These are phyloP conservation scores for Perca flavescens DNA, from an alignment of 2,113 vertebrate species.

Conservation along the genomic window DNA sequence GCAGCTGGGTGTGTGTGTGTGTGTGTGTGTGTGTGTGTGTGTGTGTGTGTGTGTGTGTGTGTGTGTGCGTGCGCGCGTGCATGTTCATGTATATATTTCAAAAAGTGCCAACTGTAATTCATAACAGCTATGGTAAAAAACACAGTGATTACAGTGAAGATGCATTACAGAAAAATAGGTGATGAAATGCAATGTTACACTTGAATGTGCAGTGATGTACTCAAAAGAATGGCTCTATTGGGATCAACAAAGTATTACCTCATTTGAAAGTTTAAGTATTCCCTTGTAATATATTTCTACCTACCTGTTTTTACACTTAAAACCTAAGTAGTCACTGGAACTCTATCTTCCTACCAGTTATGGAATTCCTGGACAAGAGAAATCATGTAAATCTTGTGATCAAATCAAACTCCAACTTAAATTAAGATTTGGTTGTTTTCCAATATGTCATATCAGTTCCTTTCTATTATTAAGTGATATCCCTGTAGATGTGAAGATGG, in stretches of 20 bases:
- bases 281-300: background rate
- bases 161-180: constrained; percentile 18
- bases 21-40: too few species aligned
- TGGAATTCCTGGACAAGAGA: too few species aligned
- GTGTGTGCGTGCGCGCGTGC: too few species aligned
- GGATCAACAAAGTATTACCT: background rate
- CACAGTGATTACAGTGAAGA: constrained; percentile 5
- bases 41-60: too few species aligned
- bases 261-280: background rate
- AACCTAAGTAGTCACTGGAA: background rate
- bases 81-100: too few species aligned
- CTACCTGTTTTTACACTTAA: background rate
- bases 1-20: too few species aligned
- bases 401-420: too few species aligned
- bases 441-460: background rate
- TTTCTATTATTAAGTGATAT: constrained; percentile 5
- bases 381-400: background rate
- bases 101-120: constrained; percentile 45
- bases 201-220: background rate
- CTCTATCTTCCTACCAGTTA: too few species aligned
- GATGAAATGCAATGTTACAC: background rate
- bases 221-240: background rate
- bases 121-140: constrained; percentile 6
- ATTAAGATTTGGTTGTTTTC: background rate
- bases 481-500: constrained; percentile 21